Evolutionary conservation across 2,113 vertebrate species (phyloP).

Genomic region (Neopipo cinnamomea): DNA sequence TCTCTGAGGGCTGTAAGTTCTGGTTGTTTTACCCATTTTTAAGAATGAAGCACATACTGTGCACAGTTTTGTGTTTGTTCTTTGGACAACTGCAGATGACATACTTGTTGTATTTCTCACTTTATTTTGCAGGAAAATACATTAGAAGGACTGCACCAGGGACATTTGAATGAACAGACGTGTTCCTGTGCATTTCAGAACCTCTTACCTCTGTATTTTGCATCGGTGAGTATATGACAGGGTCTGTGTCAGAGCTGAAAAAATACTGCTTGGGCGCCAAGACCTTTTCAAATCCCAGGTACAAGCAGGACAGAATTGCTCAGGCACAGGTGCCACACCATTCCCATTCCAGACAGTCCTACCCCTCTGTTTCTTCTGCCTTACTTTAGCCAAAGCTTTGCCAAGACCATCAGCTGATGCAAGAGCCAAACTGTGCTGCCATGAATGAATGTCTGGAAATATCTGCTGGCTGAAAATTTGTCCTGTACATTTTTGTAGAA

Average conservation of each 20-base stretch:
- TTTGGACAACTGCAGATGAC: neutral
- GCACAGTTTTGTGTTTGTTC: neutral
- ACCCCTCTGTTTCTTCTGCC: neutral
- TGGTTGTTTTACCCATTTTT: neutral
- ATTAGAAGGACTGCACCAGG: slow-evolving; percentile 78
- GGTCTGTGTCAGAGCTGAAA: neutral
- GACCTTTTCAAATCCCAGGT: neutral
- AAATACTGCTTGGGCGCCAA: neutral
- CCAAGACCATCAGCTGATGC: neutral
- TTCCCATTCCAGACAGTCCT: neutral
- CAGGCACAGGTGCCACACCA: neutral
- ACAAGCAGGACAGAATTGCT: neutral
- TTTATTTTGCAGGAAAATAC: slow-evolving; percentile 78
- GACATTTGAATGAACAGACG: slow-evolving; percentile 81
- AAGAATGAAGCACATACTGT: neutral
- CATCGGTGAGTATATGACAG: slow-evolving; percentile 79
- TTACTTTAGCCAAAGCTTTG: neutral
- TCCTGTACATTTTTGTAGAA: neutral
- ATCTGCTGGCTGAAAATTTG: neutral
- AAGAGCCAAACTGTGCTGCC: neutral
- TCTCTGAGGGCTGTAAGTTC: neutral
- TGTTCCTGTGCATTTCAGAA: slow-evolving; percentile 78
- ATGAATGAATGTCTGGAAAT: neutral
- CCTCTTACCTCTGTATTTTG: slow-evolving; percentile 79
- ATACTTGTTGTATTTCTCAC: neutral